Percentiles rank a stretch among this genome's conserved stretches.
phyloP scores from a whole-genome alignment of 2,888 invertebrate species.

The Orchestes rusci region DNA sequence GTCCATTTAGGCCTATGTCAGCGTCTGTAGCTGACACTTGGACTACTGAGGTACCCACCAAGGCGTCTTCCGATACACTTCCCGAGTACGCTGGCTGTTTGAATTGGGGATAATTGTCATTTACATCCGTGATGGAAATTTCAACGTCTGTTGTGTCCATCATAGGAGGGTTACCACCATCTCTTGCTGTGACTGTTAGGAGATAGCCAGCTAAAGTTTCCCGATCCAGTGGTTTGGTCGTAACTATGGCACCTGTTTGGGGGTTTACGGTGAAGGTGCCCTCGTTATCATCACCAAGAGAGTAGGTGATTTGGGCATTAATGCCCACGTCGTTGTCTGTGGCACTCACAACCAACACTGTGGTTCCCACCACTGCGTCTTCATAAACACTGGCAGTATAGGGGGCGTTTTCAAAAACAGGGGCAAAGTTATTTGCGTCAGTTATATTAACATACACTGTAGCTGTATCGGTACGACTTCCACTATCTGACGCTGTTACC shows the following conservation, averaged over 20 bases:
- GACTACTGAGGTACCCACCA: slow-evolving; percentile 53
- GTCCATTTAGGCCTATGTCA: slow-evolving; percentile 81
- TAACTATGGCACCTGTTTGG: slow-evolving; percentile 88
- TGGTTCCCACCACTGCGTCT: slow-evolving; percentile 85
- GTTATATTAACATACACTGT: slow-evolving; percentile 88
- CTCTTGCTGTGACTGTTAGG: slow-evolving; percentile 85
- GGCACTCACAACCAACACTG: slow-evolving; percentile 86
- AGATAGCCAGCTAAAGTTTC: slow-evolving; percentile 77
- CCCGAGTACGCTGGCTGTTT: slow-evolving; percentile 75
- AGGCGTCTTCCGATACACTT: slow-evolving; percentile 79
- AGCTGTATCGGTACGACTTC: slow-evolving; percentile 80
- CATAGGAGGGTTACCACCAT: slow-evolving; percentile 84
- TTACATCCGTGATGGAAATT: slow-evolving; percentile 90
- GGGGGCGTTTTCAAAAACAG: slow-evolving; percentile 88
- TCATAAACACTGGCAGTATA: slow-evolving; percentile 88
- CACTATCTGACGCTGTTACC: slow-evolving; percentile 82
- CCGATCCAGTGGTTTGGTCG: slow-evolving; percentile 76
- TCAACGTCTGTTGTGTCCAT: slow-evolving; percentile 94
- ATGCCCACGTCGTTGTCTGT: slow-evolving; percentile 92
- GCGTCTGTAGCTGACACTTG: slow-evolving; percentile 63
- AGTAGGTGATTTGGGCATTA: slow-evolving; percentile 84
- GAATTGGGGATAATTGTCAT: slow-evolving; percentile 89
- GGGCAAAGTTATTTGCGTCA: slow-evolving; percentile 91
- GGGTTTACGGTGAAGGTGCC: slow-evolving; percentile 79
- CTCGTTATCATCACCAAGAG: slow-evolving; percentile 62